A percentile compares a stretch with the other conserved stretches of the same genome.
Conservation (phyloP, 2,888 invertebrate species). For the Hyalella azteca region DNA sequence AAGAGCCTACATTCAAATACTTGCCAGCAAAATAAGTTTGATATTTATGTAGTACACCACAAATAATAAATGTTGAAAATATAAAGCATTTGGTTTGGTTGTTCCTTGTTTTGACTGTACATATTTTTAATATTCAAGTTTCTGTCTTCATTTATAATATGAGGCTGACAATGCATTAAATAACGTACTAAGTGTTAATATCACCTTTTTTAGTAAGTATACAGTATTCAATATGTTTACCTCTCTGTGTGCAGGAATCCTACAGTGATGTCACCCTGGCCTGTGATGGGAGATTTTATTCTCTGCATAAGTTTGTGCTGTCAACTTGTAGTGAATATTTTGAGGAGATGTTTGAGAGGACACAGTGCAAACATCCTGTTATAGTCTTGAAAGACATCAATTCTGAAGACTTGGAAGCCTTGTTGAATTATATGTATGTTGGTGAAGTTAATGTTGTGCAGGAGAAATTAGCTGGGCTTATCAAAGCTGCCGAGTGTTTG, state of each 20-base stretch:
- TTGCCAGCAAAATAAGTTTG: no score
- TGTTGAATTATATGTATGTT: conserved; percentile 39
- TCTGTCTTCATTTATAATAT: no score
- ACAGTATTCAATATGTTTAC: no score
- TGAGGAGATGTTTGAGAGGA: conserved; percentile 45
- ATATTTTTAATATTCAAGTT: no score
- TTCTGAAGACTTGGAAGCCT: conserved; percentile 9
- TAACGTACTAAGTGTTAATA: no score
- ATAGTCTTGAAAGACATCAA: conserved; percentile 33
- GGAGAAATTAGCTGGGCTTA: conserved; percentile 20
- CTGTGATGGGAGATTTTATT: conserved; percentile 41
- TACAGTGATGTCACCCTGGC: conserved; percentile 41
- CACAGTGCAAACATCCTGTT: conserved; percentile 41
- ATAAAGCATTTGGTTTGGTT: no score
- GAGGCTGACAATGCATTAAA: no score
- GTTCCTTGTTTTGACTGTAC: no score
- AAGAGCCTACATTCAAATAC: no score
- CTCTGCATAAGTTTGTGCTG: conserved; percentile 43
- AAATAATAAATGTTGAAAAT: no score
- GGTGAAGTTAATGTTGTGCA: conserved; percentile 40
- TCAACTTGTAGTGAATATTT: conserved; percentile 40
- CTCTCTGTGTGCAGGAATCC: conserved; percentile 39
- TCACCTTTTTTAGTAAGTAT: no score
- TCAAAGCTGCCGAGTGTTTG: conserved; percentile 43
- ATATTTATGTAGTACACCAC: no score